Evolutionary conservation across 2,888 invertebrate species (phyloP).

Genomic region (Acholoe squamosa): DNA sequence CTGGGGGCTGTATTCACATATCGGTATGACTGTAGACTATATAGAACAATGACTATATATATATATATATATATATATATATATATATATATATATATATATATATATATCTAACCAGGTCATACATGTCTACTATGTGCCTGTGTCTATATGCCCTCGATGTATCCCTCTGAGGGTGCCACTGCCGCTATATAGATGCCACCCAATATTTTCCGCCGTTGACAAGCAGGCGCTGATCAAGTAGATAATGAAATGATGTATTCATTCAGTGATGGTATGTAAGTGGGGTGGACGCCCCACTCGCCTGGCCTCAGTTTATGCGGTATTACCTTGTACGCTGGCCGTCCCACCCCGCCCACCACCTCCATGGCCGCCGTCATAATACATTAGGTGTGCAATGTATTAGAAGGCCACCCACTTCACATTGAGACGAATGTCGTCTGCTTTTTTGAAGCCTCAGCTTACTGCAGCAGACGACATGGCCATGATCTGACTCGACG

Average conservation of each 20-base stretch:
- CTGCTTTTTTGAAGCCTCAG: no score
- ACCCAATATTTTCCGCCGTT: not conserved
- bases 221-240: slow-evolving; percentile 11
- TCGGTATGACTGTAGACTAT: no score
- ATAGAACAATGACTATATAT: not conserved
- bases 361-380: not conserved
- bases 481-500: no score
- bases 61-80: not conserved
- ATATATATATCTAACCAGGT: not conserved
- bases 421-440: no score
- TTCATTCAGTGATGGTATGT: not conserved
- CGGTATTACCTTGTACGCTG: no score
- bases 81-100: not conserved
- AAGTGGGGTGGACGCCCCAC: not conserved
- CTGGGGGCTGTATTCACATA: no score
- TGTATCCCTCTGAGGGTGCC: no score
- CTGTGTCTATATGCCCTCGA: no score
- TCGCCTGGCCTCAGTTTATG: not conserved
- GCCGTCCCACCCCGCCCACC: not conserved
- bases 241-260: slow-evolving; percentile 28
- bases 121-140: no score
- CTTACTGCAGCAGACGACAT: no score
- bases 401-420: not conserved
- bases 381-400: not conserved
- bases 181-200: no score